These are phyloP conservation scores for Anguilla megastoma DNA, from an alignment of 2,797 vertebrate genomes.

Conservation along the genomic window DNA sequence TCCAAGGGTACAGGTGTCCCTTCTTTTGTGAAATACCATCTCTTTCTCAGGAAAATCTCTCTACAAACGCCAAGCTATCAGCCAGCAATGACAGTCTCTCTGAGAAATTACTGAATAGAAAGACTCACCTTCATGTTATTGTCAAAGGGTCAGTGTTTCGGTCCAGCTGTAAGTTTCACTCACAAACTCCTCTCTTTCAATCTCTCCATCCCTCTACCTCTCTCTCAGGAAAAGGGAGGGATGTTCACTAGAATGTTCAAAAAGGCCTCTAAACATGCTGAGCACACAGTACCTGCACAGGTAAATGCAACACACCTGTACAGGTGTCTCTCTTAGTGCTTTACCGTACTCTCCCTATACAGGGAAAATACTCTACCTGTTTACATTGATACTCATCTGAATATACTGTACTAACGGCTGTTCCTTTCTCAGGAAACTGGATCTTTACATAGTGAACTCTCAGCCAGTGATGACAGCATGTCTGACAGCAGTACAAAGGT, in stretches of 20 bases:
- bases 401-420: neutral
- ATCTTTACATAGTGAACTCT: conserved; percentile 21
- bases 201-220: too few species aligned
- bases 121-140: too few species aligned
- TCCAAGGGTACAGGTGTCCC: neutral
- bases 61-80: conserved; percentile 29
- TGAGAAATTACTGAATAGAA: too few species aligned
- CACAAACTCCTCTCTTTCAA: too few species aligned
- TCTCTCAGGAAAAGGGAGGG: too few species aligned
- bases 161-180: too few species aligned
- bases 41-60: conserved; percentile 38
- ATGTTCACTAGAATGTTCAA: conserved; percentile 45
- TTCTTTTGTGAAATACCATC: conserved; percentile 7
- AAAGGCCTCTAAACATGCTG: conserved; percentile 24
- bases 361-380: neutral
- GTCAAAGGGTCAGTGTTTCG: too few species aligned
- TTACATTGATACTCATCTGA: too few species aligned
- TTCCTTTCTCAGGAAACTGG: too few species aligned
- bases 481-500: too few species aligned
- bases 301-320: neutral
- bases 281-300: neutral
- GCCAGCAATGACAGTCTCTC: conserved; percentile 43
- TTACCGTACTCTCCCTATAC: neutral
- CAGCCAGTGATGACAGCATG: conserved; percentile 1
- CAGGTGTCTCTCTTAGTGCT: too few species aligned